Conservation (phyloP, 1,140 invertebrate species). For the Papilio polytes region DNA sequence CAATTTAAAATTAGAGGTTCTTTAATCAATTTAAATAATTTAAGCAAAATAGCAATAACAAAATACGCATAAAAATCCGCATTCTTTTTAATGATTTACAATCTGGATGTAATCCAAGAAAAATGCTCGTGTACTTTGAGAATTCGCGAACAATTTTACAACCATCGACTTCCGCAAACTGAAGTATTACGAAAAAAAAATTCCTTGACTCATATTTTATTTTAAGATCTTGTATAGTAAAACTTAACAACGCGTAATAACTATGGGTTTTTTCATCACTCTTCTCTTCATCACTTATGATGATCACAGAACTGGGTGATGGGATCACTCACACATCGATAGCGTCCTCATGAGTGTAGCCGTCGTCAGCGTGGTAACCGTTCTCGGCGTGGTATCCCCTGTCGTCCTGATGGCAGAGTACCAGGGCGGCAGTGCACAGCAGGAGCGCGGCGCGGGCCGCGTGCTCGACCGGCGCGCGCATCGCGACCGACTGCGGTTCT, state of each 20-base stretch:
- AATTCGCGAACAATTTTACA: slow-evolving; percentile 19
- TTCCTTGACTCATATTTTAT: slow-evolving; percentile 11
- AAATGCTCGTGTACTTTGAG: background rate
- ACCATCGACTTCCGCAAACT: background rate
- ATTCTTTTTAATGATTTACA: background rate
- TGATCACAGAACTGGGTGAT: slow-evolving; percentile 36
- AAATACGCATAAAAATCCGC: background rate
- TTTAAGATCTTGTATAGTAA: background rate
- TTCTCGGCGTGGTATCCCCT: slow-evolving; percentile 74
- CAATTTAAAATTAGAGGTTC: no score
- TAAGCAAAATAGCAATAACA: background rate
- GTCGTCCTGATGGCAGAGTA: slow-evolving; percentile 62
- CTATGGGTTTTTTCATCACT: background rate
- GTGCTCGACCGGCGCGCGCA: slow-evolving; percentile 72
- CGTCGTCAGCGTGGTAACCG: slow-evolving; percentile 69
- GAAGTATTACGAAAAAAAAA: background rate
- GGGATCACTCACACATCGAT: slow-evolving; percentile 71
- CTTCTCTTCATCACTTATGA: slow-evolving; percentile 4
- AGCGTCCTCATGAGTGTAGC: slow-evolving; percentile 65
- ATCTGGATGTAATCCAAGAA: slow-evolving; percentile 21
- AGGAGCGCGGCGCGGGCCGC: slow-evolving; percentile 64
- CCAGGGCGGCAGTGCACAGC: slow-evolving; percentile 59
- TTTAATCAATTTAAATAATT: background rate
- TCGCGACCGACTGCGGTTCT: slow-evolving; percentile 76
- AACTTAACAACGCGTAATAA: background rate